A percentile compares a stretch with the other conserved stretches of the same genome.
Conservation (phyloP, 2,888 invertebrate species). For the Epirrhoe tristata region DNA sequence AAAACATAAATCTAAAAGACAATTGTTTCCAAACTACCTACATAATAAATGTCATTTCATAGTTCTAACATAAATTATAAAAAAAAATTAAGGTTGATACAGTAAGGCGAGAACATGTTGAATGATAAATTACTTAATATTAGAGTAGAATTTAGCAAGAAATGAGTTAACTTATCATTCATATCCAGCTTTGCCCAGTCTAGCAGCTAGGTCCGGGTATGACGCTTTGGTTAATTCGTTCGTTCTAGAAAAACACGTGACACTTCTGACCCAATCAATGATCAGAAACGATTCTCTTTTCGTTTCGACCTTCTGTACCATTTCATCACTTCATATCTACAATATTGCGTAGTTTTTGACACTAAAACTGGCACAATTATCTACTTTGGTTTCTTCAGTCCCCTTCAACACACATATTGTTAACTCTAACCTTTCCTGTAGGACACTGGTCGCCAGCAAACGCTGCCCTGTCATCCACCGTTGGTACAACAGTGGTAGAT, state of each 20-base stretch:
- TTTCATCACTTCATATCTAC: neutral
- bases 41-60: neutral
- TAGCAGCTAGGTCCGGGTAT: no score
- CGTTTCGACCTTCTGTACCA: neutral
- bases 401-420: constrained; percentile 42
- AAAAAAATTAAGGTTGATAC: no score
- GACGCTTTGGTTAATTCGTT: no score
- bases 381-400: constrained; percentile 29
- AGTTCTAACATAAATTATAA: neutral
- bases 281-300: no score
- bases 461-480: constrained; percentile 50
- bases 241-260: no score
- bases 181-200: no score
- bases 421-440: constrained; percentile 43
- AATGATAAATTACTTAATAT: no score
- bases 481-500: constrained; percentile 19
- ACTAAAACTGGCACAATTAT: neutral
- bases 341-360: neutral
- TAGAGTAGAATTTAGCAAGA: no score
- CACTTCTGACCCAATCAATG: no score
- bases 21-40: neutral
- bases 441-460: constrained; percentile 52
- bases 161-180: no score
- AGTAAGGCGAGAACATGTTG: no score
- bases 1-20: neutral